These are phyloP conservation scores for Drosophila heteroneura DNA, from an alignment of 2,888 invertebrate species.

Conservation along the genomic window DNA sequence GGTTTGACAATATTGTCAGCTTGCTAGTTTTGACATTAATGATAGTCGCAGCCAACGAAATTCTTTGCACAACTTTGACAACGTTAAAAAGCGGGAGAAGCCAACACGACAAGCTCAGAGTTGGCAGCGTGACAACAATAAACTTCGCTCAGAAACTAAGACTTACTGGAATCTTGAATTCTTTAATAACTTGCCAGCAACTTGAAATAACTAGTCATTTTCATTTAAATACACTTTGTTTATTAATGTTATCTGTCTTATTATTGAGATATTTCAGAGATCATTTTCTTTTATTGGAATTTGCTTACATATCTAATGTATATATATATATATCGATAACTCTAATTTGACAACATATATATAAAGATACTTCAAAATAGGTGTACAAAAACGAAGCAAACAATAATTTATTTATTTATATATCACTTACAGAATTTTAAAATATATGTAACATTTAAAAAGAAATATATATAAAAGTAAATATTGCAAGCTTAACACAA, in stretches of 20 bases:
- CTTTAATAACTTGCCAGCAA: background rate
- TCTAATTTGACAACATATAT: background rate
- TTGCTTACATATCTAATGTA: background rate
- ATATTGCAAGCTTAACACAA: background rate
- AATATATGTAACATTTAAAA: background rate
- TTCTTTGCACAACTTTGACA: slow-evolving; percentile 44
- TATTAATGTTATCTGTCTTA: background rate
- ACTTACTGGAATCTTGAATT: background rate
- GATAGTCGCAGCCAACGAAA: slow-evolving; percentile 46
- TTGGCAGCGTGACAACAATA: slow-evolving; percentile 22
- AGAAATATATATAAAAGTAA: rapidly evolving
- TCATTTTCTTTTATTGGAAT: background rate
- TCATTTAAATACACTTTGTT: background rate
- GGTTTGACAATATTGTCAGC: slow-evolving; percentile 69
- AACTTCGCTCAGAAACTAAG: background rate
- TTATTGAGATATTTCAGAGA: background rate
- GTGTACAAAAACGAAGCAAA: background rate
- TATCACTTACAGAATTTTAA: background rate
- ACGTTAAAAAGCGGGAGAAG: background rate
- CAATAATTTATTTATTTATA: background rate
- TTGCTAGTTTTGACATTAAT: slow-evolving; percentile 72
- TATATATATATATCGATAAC: background rate
- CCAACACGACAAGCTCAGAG: slow-evolving; percentile 4
- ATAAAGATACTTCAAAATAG: background rate
- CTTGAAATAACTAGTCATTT: background rate